Evolutionary conservation across 2,113 vertebrate genomes (phyloP).

Genomic region (Erpornis zantholeuca): DNA sequence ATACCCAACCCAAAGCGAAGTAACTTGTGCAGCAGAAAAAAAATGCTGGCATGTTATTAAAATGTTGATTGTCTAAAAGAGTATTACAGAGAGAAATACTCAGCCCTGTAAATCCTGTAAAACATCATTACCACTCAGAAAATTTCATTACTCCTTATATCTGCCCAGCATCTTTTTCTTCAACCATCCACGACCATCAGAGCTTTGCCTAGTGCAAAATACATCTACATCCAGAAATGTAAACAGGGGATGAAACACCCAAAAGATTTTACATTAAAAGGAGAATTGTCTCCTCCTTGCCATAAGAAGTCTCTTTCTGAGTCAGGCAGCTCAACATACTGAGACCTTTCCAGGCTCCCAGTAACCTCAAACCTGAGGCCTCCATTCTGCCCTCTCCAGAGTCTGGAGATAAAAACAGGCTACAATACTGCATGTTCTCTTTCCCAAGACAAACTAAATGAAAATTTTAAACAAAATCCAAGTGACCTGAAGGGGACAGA

Average conservation of each 20-base stretch:
- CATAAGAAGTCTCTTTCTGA: neutral
- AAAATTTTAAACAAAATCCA: neutral
- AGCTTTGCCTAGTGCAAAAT: neutral
- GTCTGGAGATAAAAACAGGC: neutral
- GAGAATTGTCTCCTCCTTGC: neutral
- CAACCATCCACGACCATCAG: neutral
- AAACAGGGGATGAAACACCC: neutral
- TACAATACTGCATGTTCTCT: neutral
- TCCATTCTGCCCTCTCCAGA: neutral
- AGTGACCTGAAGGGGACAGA: neutral
- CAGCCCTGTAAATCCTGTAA: neutral
- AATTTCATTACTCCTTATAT: neutral
- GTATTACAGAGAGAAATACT: neutral
- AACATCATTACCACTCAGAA: neutral
- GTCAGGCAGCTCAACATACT: neutral
- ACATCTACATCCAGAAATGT: neutral
- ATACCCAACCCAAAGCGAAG: neutral
- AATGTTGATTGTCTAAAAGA: neutral
- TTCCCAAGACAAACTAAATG: neutral
- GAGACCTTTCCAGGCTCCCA: neutral
- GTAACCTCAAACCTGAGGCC: neutral
- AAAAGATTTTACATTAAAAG: neutral
- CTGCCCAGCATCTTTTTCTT: neutral
- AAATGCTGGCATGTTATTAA: neutral
- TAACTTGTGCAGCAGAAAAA: neutral